Percentiles rank a stretch among this genome's conserved stretches.
Conservation (phyloP, 2,888 invertebrate species). For the Hydrotaea diabolus region DNA sequence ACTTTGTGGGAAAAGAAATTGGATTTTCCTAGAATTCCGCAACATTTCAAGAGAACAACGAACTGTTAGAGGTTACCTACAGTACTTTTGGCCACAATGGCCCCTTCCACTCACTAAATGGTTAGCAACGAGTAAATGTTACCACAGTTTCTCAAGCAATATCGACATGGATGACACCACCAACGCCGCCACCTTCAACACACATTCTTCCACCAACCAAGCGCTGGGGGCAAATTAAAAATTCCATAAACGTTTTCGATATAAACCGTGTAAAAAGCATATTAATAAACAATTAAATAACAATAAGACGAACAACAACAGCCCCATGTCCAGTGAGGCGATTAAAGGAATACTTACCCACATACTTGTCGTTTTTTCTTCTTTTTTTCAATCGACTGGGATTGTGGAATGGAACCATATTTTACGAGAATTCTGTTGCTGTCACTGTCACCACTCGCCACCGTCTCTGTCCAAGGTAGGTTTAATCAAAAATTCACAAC, state of each 20-base stretch:
- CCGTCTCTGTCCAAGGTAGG: neutral
- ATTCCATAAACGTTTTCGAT: slow-evolving; percentile 45
- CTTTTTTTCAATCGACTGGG: neutral
- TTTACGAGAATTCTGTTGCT: slow-evolving; percentile 3
- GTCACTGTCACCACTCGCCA: neutral
- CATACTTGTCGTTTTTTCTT: neutral
- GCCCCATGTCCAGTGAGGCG: neutral
- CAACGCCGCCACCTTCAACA: neutral
- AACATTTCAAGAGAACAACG: neutral
- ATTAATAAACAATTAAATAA: slow-evolving; percentile 65
- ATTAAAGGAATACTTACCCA: slow-evolving; percentile 48
- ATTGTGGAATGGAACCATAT: neutral
- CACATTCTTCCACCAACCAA: neutral
- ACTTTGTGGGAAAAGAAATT: slow-evolving; percentile 23
- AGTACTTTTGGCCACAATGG: neutral
- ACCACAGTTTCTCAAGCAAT: slow-evolving; percentile 19
- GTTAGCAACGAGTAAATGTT: neutral
- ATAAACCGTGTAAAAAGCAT: slow-evolving; percentile 61
- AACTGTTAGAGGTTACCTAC: neutral
- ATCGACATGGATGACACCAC: neutral
- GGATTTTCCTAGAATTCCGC: slow-evolving; percentile 17
- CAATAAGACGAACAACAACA: slow-evolving; percentile 22
- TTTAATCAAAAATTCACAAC: slow-evolving; percentile 58
- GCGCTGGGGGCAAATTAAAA: neutral
- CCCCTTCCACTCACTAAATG: slow-evolving; percentile 8